phyloP scores from a whole-genome alignment of 2,888 invertebrate genomes.

The Mycogona germanica region DNA sequence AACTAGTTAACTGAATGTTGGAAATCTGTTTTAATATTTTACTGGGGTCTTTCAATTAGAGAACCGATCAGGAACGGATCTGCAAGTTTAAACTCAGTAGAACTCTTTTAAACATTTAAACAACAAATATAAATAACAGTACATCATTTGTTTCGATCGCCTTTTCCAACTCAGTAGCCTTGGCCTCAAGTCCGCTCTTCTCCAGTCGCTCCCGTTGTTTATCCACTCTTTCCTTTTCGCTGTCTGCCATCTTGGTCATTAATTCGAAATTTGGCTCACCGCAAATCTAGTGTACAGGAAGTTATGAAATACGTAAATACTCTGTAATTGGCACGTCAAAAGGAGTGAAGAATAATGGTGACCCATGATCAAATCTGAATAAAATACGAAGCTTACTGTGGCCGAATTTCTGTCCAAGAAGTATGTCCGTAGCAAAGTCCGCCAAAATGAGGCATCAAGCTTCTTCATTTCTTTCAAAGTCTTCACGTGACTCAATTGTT shows the following conservation, averaged over 20 bases:
- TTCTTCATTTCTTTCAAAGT: constrained; percentile 46
- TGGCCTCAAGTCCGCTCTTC: constrained; percentile 51
- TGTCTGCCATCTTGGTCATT: constrained; percentile 51
- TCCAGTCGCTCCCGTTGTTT: constrained; percentile 52
- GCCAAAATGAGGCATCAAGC: constrained; percentile 57
- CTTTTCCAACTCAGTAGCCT: constrained; percentile 46
- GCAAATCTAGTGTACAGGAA: no score
- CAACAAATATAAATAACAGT: no score
- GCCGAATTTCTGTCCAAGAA: constrained; percentile 49
- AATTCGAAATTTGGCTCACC: constrained; percentile 51
- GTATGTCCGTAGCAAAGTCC: constrained; percentile 51
- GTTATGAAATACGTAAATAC: no score
- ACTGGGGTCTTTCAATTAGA: neutral
- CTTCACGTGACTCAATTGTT: constrained; percentile 53
- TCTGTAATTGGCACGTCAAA: no score
- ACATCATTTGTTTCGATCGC: constrained; percentile 68
- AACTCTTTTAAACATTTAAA: constrained; percentile 4
- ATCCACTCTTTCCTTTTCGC: constrained; percentile 57
- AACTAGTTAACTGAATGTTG: no score
- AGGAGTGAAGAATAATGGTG: no score
- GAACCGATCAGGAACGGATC: neutral
- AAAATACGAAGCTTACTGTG: constrained; percentile 41
- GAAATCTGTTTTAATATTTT: no score
- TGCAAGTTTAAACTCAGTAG: constrained; percentile 2
- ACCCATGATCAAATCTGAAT: no score